phyloP scores from a whole-genome alignment of 1,140 invertebrate species.

The Trachymyrmex septentrionalis region DNA sequence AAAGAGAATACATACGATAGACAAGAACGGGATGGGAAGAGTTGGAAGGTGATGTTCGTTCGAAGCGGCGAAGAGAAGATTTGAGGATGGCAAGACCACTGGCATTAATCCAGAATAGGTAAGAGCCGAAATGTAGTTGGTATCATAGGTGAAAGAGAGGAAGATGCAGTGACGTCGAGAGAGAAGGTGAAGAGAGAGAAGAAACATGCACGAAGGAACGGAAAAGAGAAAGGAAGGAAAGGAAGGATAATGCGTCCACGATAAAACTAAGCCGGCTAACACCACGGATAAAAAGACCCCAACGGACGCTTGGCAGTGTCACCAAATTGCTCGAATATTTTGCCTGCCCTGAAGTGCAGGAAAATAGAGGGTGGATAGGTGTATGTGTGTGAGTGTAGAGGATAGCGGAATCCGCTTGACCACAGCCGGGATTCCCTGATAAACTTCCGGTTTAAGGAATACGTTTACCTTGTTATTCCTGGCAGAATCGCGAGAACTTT shows the following conservation, averaged over 20 bases:
- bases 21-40: slow-evolving; percentile 15
- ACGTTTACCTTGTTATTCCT: slow-evolving; percentile 73
- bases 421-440: slow-evolving; percentile 73
- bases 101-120: slow-evolving; percentile 83
- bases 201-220: neutral
- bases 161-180: slow-evolving; percentile 26
- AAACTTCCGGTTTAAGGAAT: slow-evolving; percentile 81
- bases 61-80: slow-evolving; percentile 37
- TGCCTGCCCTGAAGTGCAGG: slow-evolving; percentile 69
- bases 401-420: slow-evolving; percentile 71
- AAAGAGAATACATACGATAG: slow-evolving; percentile 15
- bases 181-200: slow-evolving; percentile 37
- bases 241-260: slow-evolving; percentile 80
- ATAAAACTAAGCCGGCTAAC: slow-evolving; percentile 84
- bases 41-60: slow-evolving; percentile 47
- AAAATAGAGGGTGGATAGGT: slow-evolving; percentile 53
- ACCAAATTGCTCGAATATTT: slow-evolving; percentile 84
- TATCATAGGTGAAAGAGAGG: slow-evolving; percentile 4
- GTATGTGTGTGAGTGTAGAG: neutral
- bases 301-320: slow-evolving; percentile 80
- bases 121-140: slow-evolving; percentile 67
- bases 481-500: slow-evolving; percentile 23
- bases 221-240: slow-evolving; percentile 52
- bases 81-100: slow-evolving; percentile 67
- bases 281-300: slow-evolving; percentile 79